These are phyloP conservation scores for Onychostruthus taczanowskii DNA, from an alignment of 2,113 vertebrate genomes.

Conservation along the genomic window DNA sequence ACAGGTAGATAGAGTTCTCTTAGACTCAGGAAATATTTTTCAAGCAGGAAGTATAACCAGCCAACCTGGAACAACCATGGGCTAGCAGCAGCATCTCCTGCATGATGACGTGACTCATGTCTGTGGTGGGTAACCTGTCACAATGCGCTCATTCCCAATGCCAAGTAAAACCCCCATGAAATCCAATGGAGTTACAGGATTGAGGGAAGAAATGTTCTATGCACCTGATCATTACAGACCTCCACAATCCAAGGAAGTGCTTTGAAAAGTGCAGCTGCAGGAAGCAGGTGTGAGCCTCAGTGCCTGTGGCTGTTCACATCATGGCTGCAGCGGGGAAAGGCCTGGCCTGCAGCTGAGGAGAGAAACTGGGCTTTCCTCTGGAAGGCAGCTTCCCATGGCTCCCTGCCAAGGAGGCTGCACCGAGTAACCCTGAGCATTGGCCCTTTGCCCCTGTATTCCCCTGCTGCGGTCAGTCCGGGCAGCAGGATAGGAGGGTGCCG, in stretches of 20 bases:
- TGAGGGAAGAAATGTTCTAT: not conserved
- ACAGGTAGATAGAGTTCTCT: not conserved
- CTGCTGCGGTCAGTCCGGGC: not conserved
- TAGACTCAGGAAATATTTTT: not conserved
- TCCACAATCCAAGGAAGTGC: not conserved
- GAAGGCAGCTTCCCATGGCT: not conserved
- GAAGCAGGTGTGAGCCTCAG: not conserved
- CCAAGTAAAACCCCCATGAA: not conserved
- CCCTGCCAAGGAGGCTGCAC: not conserved
- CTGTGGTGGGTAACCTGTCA: not conserved
- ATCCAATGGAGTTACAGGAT: not conserved
- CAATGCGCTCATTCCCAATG: not conserved
- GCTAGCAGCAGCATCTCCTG: not conserved
- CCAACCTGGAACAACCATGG: not conserved
- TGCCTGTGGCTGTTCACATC: not conserved
- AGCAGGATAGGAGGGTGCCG: not conserved
- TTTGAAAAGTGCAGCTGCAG: not conserved
- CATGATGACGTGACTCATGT: not conserved
- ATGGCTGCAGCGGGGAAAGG: rapidly evolving
- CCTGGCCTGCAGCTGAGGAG: not conserved
- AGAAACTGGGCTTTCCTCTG: not conserved
- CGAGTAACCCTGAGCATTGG: not conserved
- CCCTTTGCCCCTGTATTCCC: not conserved
- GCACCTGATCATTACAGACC: not conserved
- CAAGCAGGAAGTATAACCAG: not conserved